phyloP scores from a whole-genome alignment of 1,140 invertebrate species.

The Drosophila micromelanica region DNA sequence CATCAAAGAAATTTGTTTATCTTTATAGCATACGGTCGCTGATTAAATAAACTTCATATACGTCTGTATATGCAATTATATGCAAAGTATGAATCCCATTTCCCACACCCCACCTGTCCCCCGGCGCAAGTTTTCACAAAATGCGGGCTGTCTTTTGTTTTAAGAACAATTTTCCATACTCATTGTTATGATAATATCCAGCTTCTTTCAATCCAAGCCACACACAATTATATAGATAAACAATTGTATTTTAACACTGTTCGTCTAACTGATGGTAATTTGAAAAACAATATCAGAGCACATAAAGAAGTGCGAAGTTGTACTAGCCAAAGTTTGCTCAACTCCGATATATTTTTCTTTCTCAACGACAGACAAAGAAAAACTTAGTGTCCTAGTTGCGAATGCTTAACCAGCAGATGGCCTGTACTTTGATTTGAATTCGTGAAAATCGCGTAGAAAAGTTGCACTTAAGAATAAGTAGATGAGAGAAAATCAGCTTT shows the following conservation, averaged over 20 bases:
- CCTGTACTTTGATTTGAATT: background rate
- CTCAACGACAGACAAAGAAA: background rate
- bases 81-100: background rate
- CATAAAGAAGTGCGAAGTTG: background rate
- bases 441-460: no score
- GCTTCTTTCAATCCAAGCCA: background rate
- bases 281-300: slow-evolving; percentile 1
- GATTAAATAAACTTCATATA: background rate
- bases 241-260: background rate
- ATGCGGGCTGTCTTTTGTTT: slow-evolving; percentile 1
- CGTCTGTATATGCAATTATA: background rate
- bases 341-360: background rate
- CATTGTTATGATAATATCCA: background rate
- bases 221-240: background rate
- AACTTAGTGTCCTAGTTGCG: no score
- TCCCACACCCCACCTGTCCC: background rate
- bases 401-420: background rate
- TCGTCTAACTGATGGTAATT: background rate
- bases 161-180: background rate
- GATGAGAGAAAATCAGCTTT: no score
- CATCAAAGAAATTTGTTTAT: slow-evolving; percentile 39
- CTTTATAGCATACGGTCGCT: slow-evolving; percentile 15
- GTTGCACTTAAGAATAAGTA: no score
- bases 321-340: background rate
- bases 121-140: background rate